These are phyloP conservation scores for Neodiprion fabricii DNA, from an alignment of 1,140 invertebrate genomes.

Conservation along the genomic window DNA sequence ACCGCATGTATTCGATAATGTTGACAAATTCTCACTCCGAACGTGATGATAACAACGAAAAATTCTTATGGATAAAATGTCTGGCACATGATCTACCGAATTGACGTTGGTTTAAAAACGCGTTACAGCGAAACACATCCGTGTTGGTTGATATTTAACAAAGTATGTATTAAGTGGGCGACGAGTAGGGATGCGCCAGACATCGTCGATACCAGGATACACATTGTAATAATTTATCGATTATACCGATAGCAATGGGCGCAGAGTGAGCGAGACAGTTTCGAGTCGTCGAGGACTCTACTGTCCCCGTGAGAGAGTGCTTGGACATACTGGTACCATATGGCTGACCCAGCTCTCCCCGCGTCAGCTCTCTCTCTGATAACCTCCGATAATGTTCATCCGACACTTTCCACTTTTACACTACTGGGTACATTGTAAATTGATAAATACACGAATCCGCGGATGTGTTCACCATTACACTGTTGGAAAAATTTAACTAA, in stretches of 20 bases:
- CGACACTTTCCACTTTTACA: neutral
- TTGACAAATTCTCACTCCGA: too few relatives aligned
- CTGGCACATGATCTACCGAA: too few relatives aligned
- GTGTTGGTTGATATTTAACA: too few relatives aligned
- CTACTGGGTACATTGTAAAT: too few relatives aligned
- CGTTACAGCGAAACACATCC: too few relatives aligned
- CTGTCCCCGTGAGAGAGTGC: conserved; percentile 48
- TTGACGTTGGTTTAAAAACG: too few relatives aligned
- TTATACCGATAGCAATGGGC: conserved; percentile 39
- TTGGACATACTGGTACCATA: conserved; percentile 56
- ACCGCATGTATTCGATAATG: too few relatives aligned
- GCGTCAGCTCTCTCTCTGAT: conserved; percentile 33
- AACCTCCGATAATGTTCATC: conserved; percentile 50
- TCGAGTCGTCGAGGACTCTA: conserved; percentile 32
- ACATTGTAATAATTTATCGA: conserved; percentile 55
- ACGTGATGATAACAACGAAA: too few relatives aligned
- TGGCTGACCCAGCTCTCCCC: conserved; percentile 40
- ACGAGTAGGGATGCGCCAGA: neutral
- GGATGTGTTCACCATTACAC: too few relatives aligned
- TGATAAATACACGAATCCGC: too few relatives aligned
- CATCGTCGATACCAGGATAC: conserved; percentile 24
- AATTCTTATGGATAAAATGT: too few relatives aligned
- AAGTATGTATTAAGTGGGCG: neutral
- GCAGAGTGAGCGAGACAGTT: conserved; percentile 11
- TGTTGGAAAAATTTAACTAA: too few relatives aligned